These are phyloP conservation scores for Montipora foliosa DNA, from an alignment of 64 coral and sea anemone species.

Conservation along the genomic window DNA sequence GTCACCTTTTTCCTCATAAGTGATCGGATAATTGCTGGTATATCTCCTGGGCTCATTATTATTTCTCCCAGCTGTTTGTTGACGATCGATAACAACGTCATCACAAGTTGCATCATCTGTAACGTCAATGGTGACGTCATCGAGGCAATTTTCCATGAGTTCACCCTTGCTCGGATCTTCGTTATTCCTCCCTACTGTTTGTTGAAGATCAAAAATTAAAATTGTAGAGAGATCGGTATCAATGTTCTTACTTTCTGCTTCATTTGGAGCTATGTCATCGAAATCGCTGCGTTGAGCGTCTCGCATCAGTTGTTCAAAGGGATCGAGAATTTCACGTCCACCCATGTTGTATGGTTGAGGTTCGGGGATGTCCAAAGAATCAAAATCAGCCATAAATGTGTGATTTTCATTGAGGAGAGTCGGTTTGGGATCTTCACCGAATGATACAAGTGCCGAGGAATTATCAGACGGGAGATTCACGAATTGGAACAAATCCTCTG, in stretches of 20 bases:
- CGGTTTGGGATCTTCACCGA: neutral
- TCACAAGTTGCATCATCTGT: too few relatives aligned
- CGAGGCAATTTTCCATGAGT: neutral
- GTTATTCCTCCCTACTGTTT: neutral
- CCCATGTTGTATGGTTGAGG: neutral
- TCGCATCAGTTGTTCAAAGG: conserved; percentile 23
- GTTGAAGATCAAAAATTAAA: neutral
- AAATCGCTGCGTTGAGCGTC: neutral
- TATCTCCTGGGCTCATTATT: too few relatives aligned
- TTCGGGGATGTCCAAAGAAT: neutral
- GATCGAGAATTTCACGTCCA: conserved; percentile 9
- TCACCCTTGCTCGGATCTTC: neutral
- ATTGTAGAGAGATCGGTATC: neutral
- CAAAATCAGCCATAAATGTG: neutral
- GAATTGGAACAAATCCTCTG: conserved; percentile 61
- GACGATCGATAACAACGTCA: too few relatives aligned
- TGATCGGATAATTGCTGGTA: too few relatives aligned
- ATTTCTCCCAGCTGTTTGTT: too few relatives aligned
- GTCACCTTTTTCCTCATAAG: too few relatives aligned
- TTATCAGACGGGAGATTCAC: neutral
- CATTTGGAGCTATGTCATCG: neutral
- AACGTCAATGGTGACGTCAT: neutral
- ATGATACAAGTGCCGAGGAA: conserved; percentile 3
- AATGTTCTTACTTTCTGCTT: neutral
- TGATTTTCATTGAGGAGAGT: neutral